Evolutionary conservation across 2,797 vertebrate genomes (phyloP), one percentile per base, ranked within the genome.

Genomic region (Trichosurus vulpecula): DNA sequence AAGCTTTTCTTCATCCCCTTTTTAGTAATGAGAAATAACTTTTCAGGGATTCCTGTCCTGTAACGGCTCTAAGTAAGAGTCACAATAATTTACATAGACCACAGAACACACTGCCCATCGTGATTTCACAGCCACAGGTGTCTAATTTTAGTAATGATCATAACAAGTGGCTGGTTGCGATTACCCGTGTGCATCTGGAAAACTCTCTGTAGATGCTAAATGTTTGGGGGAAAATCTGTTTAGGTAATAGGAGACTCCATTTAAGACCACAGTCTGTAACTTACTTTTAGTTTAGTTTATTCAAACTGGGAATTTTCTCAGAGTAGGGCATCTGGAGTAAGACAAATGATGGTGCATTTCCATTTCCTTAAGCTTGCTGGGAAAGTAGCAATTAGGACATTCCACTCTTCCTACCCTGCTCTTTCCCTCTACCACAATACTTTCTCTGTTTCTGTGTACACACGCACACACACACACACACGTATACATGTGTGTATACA

Each of bases 1-100:
- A 94, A 94, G 74, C 95, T 57, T 90, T 92, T 96, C 91, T 92
- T 74, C n/a, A 93, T 22, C 35, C 55, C 93, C 94, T 89, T 47
- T 91, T 54, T 47, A 90, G 53, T 89, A 55, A 93, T 66, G 30
- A 6, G 14, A 91, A 95, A 90, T 93, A 51, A 92, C 54, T 47
- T 54, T 92, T 3, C 35, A 95, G 58, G 13, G 90, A 61, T 55
- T 74, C 13, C 31, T 81, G 61, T 95, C 95, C 91, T 94, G 52
- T 89, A 95, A 95, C 92, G 54, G 27, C 30, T 93, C 29, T 74
- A 61, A 12, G 56, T 92, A 41, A 19, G 61, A 74, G 61, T 74
- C 61, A 41, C 14, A 14, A 74, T 74, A n/a, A 19, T 41, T 74
- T 74, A 41, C 58, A 61, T 6, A 74, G 61, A 74, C n/a, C 14